Percentiles rank a stretch among this genome's conserved stretches.
phyloP scores from a whole-genome alignment of 2,113 vertebrate species.

The Petroica traversi region DNA sequence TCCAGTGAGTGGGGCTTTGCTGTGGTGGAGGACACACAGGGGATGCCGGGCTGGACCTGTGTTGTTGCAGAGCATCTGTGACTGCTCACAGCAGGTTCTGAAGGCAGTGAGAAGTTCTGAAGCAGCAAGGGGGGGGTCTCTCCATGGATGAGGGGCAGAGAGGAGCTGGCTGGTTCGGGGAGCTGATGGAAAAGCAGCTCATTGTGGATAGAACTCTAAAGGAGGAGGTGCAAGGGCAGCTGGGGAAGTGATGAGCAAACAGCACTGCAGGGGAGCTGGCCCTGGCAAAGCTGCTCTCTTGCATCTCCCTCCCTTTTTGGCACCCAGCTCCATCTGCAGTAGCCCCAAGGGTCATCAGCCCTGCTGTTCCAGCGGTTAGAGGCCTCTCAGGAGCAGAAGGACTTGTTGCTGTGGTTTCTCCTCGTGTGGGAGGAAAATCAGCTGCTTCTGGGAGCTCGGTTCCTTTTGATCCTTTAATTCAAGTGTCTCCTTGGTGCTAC shows the following conservation, averaged over 20 bases:
- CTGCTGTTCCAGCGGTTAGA: background rate
- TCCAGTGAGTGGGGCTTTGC: background rate
- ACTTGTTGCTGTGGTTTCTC: background rate
- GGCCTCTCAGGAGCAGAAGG: background rate
- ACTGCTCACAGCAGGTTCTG: background rate
- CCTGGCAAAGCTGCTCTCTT: background rate
- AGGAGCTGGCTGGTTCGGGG: background rate
- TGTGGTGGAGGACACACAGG: background rate
- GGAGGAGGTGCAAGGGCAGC: background rate
- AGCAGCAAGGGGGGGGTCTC: background rate
- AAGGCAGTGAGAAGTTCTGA: background rate
- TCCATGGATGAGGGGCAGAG: accelerated
- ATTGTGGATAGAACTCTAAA: background rate
- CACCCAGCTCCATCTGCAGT: background rate
- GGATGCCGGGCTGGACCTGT: accelerated
- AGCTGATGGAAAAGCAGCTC: background rate
- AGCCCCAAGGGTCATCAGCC: background rate
- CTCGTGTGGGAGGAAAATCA: background rate
- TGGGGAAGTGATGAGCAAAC: background rate
- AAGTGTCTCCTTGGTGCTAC: background rate
- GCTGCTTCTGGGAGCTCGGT: background rate
- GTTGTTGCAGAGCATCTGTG: accelerated
- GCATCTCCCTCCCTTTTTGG: background rate
- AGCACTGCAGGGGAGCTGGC: background rate
- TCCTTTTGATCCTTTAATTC: background rate